These are phyloP conservation scores for Brachionus paranguensis DNA, from an alignment of 1,140 invertebrate genomes.

Conservation along the genomic window DNA sequence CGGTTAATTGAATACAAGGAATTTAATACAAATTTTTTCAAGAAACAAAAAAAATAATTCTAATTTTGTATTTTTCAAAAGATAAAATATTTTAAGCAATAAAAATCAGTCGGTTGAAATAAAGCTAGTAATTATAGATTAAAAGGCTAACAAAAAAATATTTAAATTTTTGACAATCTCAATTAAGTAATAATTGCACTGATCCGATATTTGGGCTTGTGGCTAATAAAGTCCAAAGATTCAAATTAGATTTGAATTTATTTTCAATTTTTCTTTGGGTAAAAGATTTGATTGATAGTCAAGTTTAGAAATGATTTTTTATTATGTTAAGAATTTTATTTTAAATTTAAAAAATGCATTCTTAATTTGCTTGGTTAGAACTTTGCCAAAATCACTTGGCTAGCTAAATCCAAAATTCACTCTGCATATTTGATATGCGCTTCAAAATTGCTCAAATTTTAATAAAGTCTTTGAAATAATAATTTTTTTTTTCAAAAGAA, in stretches of 20 bases:
- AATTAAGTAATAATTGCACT: no score
- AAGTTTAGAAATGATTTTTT: neutral
- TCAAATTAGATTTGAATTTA: neutral
- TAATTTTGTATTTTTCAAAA: no score
- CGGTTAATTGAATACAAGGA: neutral
- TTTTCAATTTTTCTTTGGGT: neutral
- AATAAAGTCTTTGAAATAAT: neutral
- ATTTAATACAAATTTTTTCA: neutral
- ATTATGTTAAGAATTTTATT: neutral
- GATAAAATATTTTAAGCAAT: no score
- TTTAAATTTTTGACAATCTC: no score
- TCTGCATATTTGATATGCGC: neutral
- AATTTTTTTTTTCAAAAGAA: neutral
- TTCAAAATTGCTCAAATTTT: neutral
- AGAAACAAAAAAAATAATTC: neutral
- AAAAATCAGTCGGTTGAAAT: no score
- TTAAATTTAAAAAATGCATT: neutral
- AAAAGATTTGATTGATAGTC: neutral
- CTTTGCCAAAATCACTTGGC: neutral
- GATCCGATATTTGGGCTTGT: neutral
- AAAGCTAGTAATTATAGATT: no score
- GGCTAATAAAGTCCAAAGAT: neutral
- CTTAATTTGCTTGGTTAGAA: neutral
- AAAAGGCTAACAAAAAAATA: no score
- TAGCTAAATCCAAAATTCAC: neutral